Evolutionary conservation across 1,140 invertebrate genomes (phyloP).

Genomic region (Centruroides vittatus): DNA sequence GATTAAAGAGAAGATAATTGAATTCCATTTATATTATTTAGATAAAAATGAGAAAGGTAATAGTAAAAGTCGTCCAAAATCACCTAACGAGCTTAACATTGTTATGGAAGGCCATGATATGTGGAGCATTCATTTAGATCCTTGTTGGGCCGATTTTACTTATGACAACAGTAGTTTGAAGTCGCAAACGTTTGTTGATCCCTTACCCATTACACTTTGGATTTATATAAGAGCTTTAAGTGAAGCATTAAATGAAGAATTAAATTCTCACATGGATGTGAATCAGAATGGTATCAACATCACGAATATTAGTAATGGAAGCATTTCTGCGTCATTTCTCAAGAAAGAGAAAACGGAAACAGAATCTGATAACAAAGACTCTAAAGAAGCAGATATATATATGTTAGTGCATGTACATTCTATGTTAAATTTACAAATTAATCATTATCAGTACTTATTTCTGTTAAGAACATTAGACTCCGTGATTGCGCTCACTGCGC

Average conservation of each 20-base stretch:
- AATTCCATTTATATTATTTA: too few species aligned
- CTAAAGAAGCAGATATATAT: conserved; percentile 13
- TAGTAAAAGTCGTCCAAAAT: too few species aligned
- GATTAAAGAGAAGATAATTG: too few species aligned
- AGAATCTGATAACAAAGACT: not conserved
- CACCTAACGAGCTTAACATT: too few species aligned
- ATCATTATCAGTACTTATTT: conserved; percentile 87
- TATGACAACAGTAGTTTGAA: conserved; percentile 50
- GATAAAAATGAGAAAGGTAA: too few species aligned
- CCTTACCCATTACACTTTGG: conserved; percentile 77
- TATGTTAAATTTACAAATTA: conserved; percentile 48
- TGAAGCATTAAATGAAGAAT: not conserved
- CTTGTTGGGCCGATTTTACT: conserved; percentile 82
- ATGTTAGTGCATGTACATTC: conserved; percentile 16
- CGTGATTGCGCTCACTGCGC: conserved; percentile 60
- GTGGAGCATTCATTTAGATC: conserved; percentile 76
- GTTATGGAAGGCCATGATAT: conserved; percentile 34
- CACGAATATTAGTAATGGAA: not conserved
- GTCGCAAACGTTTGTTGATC: conserved; percentile 74
- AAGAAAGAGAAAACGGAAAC: not conserved
- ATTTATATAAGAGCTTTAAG: conserved; percentile 26
- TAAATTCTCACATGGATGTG: not conserved
- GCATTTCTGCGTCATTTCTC: not conserved
- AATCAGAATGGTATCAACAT: conserved; percentile 31
- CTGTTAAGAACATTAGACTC: conserved; percentile 66